Evolutionary conservation across 1,140 invertebrate species (phyloP).

Genomic region (Orchesella cincta): DNA sequence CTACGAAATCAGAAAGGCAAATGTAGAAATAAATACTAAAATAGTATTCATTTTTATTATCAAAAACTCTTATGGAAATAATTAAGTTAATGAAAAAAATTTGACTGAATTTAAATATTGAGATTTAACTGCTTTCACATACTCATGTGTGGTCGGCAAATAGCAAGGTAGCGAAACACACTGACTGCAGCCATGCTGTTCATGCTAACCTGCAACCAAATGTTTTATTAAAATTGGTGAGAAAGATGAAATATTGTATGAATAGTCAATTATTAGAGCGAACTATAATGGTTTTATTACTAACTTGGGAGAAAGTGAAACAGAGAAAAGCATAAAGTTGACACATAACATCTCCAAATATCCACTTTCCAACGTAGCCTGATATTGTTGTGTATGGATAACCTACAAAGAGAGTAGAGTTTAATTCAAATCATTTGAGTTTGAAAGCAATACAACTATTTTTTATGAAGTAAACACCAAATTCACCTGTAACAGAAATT

Average conservation of each 20-base stretch:
- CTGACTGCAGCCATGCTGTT: constrained; percentile 41
- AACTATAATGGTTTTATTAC: no score
- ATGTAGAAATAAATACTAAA: no score
- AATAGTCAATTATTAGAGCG: background rate
- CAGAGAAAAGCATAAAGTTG: constrained; percentile 40
- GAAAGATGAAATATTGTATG: background rate
- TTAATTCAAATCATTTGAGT: background rate
- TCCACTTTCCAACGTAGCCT: constrained; percentile 34
- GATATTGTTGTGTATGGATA: constrained; percentile 41
- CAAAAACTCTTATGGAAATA: no score
- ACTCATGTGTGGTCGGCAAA: constrained; percentile 41
- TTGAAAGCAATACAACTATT: background rate
- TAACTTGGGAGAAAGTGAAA: constrained; percentile 39
- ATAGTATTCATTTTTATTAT: no score
- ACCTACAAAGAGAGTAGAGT: constrained; percentile 23
- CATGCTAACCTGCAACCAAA: constrained; percentile 36
- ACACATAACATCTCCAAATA: constrained; percentile 40
- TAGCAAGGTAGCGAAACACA: constrained; percentile 42
- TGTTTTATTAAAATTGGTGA: background rate
- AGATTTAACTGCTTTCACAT: background rate
- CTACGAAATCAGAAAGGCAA: no score
- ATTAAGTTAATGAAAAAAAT: background rate
- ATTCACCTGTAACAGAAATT: constrained; percentile 36
- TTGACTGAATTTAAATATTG: constrained; percentile 5
- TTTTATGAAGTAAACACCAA: background rate